These are phyloP conservation scores for Ascidia mentula DNA, from an alignment of 23 tunicate species.

Conservation along the genomic window DNA sequence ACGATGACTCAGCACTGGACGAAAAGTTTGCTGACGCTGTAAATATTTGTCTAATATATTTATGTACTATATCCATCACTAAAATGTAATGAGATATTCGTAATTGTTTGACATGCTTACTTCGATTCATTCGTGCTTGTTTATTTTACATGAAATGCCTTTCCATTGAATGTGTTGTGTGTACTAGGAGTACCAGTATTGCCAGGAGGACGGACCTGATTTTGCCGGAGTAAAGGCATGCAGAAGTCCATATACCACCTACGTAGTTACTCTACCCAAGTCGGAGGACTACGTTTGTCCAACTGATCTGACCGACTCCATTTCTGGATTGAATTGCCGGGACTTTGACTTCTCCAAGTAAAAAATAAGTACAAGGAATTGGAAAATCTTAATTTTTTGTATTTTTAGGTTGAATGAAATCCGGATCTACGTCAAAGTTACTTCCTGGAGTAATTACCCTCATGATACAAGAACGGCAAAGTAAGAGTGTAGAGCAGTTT, in stretches of 20 bases:
- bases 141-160: neutral
- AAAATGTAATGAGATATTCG: too few species aligned
- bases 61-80: too few species aligned
- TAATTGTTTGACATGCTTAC: too few species aligned
- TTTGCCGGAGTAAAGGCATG: neutral
- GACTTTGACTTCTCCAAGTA: conserved; percentile 15
- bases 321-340: conserved; percentile 4
- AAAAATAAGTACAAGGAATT: neutral
- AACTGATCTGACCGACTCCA: neutral
- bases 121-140: too few species aligned
- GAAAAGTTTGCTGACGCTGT: neutral
- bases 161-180: neutral
- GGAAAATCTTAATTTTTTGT: too few species aligned
- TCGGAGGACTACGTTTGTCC: neutral
- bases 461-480: too few species aligned
- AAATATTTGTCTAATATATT: too few species aligned
- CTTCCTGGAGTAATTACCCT: conserved; percentile 10
- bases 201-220: neutral
- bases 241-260: conserved; percentile 4
- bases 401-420: neutral
- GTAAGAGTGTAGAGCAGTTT: too few species aligned
- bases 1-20: neutral
- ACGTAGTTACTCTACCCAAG: neutral
- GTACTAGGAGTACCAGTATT: neutral
- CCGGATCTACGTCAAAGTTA: neutral